These are phyloP conservation scores for Ennomos fuscantarius DNA, from an alignment of 2,888 invertebrate genomes.

Conservation along the genomic window DNA sequence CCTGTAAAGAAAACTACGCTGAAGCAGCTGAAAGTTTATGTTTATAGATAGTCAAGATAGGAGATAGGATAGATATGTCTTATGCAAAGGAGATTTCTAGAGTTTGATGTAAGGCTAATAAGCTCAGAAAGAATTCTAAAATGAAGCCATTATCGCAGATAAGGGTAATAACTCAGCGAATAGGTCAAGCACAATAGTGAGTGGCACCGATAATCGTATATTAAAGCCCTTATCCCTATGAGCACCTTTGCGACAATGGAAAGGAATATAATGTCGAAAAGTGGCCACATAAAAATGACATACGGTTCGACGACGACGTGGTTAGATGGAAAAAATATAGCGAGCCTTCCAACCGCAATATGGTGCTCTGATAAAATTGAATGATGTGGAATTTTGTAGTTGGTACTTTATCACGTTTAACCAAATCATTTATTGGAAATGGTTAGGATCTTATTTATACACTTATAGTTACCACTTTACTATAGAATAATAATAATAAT, in stretches of 20 bases:
- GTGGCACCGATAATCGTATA: constrained; percentile 84
- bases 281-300: constrained; percentile 84
- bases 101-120: constrained; percentile 16
- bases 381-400: constrained; percentile 36
- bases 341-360: constrained; percentile 35
- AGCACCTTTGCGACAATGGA: constrained; percentile 83
- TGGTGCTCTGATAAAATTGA: constrained; percentile 43
- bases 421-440: neutral
- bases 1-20: constrained; percentile 6
- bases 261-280: constrained; percentile 83
- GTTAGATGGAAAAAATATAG: constrained; percentile 60
- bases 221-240: constrained; percentile 82
- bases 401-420: constrained; percentile 16
- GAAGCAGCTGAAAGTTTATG: constrained; percentile 9
- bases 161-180: constrained; percentile 77
- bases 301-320: constrained; percentile 66
- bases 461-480: no score
- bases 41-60: constrained; percentile 1
- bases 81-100: neutral
- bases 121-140: constrained; percentile 57
- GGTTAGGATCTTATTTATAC: no score
- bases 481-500: no score
- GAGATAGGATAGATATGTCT: neutral
- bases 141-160: constrained; percentile 72
- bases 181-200: constrained; percentile 84